A percentile compares a stretch with the other conserved stretches of the same genome.
These are phyloP conservation scores for Globodera ellingtonae DNA, from an alignment of 1,140 invertebrate species.

Conservation along the genomic window DNA sequence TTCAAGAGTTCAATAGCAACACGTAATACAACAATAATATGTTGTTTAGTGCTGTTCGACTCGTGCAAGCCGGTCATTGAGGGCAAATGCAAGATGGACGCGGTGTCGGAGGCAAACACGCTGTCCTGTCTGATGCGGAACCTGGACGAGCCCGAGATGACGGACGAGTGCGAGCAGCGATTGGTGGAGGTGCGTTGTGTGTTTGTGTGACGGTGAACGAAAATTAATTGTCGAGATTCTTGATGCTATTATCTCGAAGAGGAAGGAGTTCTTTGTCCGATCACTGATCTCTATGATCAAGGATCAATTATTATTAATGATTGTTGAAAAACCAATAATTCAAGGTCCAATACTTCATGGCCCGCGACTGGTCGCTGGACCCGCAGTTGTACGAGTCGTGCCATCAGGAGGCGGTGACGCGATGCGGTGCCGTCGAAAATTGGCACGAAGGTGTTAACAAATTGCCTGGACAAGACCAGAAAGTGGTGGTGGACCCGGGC, in stretches of 20 bases:
- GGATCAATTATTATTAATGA: neutral
- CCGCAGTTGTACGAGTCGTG: slow-evolving; percentile 83
- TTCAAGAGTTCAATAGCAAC: neutral
- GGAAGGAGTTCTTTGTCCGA: too few species aligned
- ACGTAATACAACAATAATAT: neutral
- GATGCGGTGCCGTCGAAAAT: slow-evolving; percentile 75
- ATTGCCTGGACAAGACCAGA: neutral
- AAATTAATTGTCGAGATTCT: too few species aligned
- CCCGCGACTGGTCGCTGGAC: slow-evolving; percentile 84
- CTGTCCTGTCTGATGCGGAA: slow-evolving; percentile 92
- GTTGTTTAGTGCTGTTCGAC: slow-evolving; percentile 52
- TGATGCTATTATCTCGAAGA: too few species aligned
- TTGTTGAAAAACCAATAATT: neutral
- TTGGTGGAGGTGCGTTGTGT: slow-evolving; percentile 78
- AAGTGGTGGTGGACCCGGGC: slow-evolving; percentile 47
- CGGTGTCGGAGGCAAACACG: slow-evolving; percentile 59
- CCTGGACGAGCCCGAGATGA: slow-evolving; percentile 82
- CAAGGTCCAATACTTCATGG: slow-evolving; percentile 83
- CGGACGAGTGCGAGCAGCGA: slow-evolving; percentile 82
- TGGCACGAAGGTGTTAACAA: slow-evolving; percentile 71
- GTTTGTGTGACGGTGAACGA: too few species aligned
- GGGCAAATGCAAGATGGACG: slow-evolving; percentile 58
- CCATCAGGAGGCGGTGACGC: slow-evolving; percentile 77
- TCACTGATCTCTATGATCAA: too few species aligned
- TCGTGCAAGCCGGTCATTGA: slow-evolving; percentile 61